phyloP scores from a whole-genome alignment of 2,888 invertebrate species.

The Epinotia ramella region DNA sequence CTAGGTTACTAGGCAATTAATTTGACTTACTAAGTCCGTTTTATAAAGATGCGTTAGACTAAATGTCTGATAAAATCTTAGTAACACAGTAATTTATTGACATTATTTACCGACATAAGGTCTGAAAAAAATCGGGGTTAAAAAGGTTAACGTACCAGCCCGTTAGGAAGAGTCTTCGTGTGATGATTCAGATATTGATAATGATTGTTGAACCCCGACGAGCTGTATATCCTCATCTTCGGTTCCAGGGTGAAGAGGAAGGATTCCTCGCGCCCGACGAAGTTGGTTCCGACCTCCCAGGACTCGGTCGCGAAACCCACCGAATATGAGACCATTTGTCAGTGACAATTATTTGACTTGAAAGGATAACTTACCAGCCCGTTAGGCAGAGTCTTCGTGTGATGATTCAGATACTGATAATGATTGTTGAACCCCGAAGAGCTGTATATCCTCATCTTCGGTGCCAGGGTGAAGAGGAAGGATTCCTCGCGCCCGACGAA shows the following conservation, averaged over 20 bases:
- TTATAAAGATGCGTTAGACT: too few species aligned
- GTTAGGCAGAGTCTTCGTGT: conserved; percentile 97
- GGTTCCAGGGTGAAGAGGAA: conserved; percentile 95
- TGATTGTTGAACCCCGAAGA: conserved; percentile 94
- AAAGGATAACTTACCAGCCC: conserved; percentile 86
- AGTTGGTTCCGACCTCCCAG: conserved; percentile 92
- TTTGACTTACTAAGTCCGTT: too few species aligned
- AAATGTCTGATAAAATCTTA: too few species aligned
- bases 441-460: conserved; percentile 91
- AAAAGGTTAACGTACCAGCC: conserved; percentile 84
- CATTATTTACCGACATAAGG: too few species aligned
- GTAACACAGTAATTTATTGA: too few species aligned
- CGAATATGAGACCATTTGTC: conserved; percentile 87
- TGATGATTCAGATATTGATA: conserved; percentile 97
- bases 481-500: conserved; percentile 91
- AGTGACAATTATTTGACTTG: neutral
- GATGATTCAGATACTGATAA: conserved; percentile 96
- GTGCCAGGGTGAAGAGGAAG: conserved; percentile 94
- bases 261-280: conserved; percentile 89
- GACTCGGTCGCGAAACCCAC: conserved; percentile 93
- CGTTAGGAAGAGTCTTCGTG: conserved; percentile 97
- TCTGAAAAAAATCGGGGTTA: too few species aligned
- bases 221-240: conserved; percentile 90
- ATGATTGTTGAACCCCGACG: conserved; percentile 94
- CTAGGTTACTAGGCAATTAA: too few species aligned